Evolutionary conservation across 1,140 invertebrate species (phyloP), one percentile per base, ranked within the genome.

Genomic region (Drosophila quadrilineata): DNA sequence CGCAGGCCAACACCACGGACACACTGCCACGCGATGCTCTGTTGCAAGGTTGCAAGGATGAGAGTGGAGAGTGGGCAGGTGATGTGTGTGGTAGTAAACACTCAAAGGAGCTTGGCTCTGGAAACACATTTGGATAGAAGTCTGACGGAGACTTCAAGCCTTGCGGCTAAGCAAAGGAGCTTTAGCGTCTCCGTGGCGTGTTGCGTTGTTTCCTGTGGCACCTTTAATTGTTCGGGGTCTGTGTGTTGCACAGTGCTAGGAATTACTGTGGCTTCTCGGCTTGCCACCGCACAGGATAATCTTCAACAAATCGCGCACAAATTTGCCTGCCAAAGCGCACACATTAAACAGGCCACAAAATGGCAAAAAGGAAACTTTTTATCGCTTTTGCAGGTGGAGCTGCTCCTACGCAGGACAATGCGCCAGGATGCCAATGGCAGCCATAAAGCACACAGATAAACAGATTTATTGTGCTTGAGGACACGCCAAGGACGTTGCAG

Each of bases 401-500:
- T 21, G 48, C 24, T 82, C 71, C 52, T 75, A 4, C 19, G 43
- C 9, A 10, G 48, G 4, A 16, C 48, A 41, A 64, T 45, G 38
- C n/a, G n/a, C 22, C 63, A 58, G 69, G 54, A 69, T n/a, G n/a
- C n/a, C 72, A 84, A 73, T 75, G 63, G 73, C 68, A 64, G 64
- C 58, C 43, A 53, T 68, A 53, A 63, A 63, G 45, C 50, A 45
- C 53, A 26, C 65, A 84, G 79, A 82, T 84, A 84, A 84, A 84
- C 77, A 77, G 77, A 84, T 84, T 84, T 84, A 84, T 84, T 84
- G 66, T 69, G 60, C 68, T 70, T 65, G 70, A 62, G 60, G 57
- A 53, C 69, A 70, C 41, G 12, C 17, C 58, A 41, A 52, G 24
- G 57, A 67, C 12, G 16, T 1, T 5, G 3, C 12, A 16, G 9